Conservation (phyloP, 2,797 vertebrate species). For the Borostomias antarcticus region DNA sequence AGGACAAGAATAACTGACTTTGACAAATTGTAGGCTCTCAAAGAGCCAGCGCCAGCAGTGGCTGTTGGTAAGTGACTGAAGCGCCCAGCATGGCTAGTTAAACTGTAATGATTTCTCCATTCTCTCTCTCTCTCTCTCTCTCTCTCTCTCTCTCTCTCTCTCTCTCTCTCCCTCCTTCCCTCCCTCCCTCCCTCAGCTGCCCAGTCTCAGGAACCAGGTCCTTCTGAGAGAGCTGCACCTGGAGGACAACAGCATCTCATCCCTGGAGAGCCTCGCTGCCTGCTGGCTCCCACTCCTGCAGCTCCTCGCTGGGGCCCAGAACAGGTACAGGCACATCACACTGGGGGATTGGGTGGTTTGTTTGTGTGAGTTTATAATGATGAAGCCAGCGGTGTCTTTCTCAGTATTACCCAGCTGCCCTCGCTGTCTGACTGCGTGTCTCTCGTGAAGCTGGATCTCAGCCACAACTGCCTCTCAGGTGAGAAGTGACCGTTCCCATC, state of each 20-base stretch:
- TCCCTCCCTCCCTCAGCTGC: slow-evolving; percentile 72
- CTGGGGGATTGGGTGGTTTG: not conserved
- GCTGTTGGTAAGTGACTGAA: slow-evolving; percentile 42
- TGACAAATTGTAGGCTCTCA: slow-evolving; percentile 45
- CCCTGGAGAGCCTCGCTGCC: slow-evolving; percentile 70
- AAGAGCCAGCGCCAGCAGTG: slow-evolving; percentile 3
- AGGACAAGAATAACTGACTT: slow-evolving; percentile 46
- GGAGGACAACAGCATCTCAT: slow-evolving; percentile 89
- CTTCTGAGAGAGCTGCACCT: slow-evolving; percentile 88
- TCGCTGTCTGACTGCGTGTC: slow-evolving; percentile 81
- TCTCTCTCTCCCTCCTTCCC: not conserved
- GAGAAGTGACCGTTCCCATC: slow-evolving; percentile 39
- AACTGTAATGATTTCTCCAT: not conserved
- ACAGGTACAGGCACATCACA: slow-evolving; percentile 70
- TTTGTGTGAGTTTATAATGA: not conserved
- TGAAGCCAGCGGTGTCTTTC: slow-evolving; percentile 29
- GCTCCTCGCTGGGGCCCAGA: slow-evolving; percentile 80
- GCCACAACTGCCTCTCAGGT: slow-evolving; percentile 92
- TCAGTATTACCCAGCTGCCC: slow-evolving; percentile 84
- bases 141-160: not conserved
- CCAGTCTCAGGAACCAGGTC: slow-evolving; percentile 86
- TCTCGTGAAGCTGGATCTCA: slow-evolving; percentile 83
- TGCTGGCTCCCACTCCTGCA: slow-evolving; percentile 91
- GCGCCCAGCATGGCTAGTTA: slow-evolving; percentile 38
- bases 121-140: not conserved